phyloP scores from a whole-genome alignment of 2,888 invertebrate genomes.

The Platyscelio sp. region DNA sequence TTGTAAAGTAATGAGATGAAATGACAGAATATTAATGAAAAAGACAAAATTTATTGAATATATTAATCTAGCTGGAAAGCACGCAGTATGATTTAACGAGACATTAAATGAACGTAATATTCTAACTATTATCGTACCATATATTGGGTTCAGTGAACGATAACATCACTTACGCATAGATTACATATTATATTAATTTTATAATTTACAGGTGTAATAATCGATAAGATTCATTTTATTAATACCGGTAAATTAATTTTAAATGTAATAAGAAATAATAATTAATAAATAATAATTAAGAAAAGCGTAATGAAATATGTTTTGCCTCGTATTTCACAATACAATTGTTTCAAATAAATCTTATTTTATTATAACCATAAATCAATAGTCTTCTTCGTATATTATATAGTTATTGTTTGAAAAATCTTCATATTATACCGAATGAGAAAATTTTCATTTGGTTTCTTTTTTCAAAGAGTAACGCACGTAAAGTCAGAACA shows the following conservation, averaged over 20 bases:
- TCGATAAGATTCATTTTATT: slow-evolving; percentile 35
- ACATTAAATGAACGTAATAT: slow-evolving; percentile 42
- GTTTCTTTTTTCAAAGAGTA: no score
- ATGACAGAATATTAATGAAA: slow-evolving; percentile 19
- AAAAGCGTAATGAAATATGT: slow-evolving; percentile 41
- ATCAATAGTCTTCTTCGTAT: no score
- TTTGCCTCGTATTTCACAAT: no score
- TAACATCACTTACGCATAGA: slow-evolving; percentile 29
- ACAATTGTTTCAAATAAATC: no score
- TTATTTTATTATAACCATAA: no score
- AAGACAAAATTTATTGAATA: slow-evolving; percentile 20
- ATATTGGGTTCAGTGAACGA: slow-evolving; percentile 5
- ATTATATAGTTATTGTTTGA: no score
- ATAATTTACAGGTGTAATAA: slow-evolving; percentile 38
- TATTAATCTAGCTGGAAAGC: slow-evolving; percentile 28
- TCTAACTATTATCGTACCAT: slow-evolving; percentile 30
- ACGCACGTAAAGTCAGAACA: no score
- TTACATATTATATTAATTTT: slow-evolving; percentile 40
- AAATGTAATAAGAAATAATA: neutral
- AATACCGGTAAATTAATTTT: slow-evolving; percentile 14
- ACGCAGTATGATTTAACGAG: slow-evolving; percentile 35
- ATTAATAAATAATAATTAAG: slow-evolving; percentile 26
- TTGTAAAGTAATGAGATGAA: neutral
- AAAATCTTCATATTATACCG: no score
- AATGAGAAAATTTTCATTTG: no score